Evolutionary conservation across 2,888 invertebrate genomes (phyloP).

Genomic region (Lepetodrilus schrolli): DNA sequence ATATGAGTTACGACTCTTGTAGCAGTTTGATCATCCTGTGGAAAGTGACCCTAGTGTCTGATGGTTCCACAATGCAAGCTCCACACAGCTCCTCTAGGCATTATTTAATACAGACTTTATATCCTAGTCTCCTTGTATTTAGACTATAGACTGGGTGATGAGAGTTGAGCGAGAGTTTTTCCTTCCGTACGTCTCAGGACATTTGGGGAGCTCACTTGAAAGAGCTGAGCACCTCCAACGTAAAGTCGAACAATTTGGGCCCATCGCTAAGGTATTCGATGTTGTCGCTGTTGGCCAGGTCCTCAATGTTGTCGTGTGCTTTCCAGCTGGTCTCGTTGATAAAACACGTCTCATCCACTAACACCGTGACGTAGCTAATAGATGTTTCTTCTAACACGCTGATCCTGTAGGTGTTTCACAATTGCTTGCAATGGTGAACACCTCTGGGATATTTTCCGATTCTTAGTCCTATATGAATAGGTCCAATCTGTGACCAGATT

Average conservation of each 20-base stretch:
- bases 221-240: slow-evolving; percentile 63
- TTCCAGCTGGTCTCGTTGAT: too few relatives aligned
- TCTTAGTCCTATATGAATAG: too few relatives aligned
- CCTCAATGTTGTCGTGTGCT: background rate
- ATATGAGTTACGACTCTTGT: too few relatives aligned
- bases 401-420: too few relatives aligned
- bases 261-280: slow-evolving; percentile 65
- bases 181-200: slow-evolving; percentile 67
- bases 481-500: too few relatives aligned
- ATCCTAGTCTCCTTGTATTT: slow-evolving; percentile 32
- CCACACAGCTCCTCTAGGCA: background rate
- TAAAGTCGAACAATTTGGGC: slow-evolving; percentile 66
- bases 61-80: background rate
- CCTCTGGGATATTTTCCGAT: too few relatives aligned
- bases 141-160: slow-evolving; percentile 72
- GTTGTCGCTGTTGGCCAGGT: background rate
- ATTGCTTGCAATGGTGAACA: too few relatives aligned
- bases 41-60: too few relatives aligned
- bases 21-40: too few relatives aligned
- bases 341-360: too few relatives aligned
- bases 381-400: too few relatives aligned
- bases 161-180: slow-evolving; percentile 69
- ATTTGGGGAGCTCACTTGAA: slow-evolving; percentile 64
- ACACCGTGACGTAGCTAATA: too few relatives aligned
- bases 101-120: background rate